Base-by-base conservation (phyloP, 2,113 vertebrate species). In the Callionymus lyra region DNA sequence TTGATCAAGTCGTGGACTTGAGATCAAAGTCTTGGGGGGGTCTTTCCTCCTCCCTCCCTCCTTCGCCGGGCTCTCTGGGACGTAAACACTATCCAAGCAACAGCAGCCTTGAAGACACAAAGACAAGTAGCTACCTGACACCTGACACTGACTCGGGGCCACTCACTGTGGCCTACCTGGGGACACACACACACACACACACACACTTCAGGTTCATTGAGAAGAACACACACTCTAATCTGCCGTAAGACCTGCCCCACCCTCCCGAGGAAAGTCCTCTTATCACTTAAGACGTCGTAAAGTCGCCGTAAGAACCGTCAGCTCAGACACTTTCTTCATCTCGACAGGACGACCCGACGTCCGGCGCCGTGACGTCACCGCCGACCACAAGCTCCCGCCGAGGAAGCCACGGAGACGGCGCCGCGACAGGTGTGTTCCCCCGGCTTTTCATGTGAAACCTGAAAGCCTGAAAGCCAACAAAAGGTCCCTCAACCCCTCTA, bases 51-150 rank as follows among this genome's bases (percentile, higher is more conserved):
- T 13, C 27, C 15, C 38, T 31, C 50, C 42, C 53, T 47, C 50
- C 16, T 31, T 56, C 37, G 38, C 34, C 10, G 48, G 48, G 56
- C 60, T 73, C 56, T 55, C 42, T 71, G 56, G 56, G 66, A 64
- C 73, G 69, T 70, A 79, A 80, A 82, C 75, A 79, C 69, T 70
- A 79, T 72, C 75, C 73, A 77, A 80, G 71, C 67, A 67, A 75
- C 55, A 39, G 71, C 69, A 61, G 73, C 73, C 75, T 79, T 72
- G 69, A 80, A 79, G 80, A 79, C 67, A 75, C 58, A 70, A 73
- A 72, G 80, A 74, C 80, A 82, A 82, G 77, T 71, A 76, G 76
- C 74, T 76, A 66, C 77, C 80, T 70, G 80, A 82, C 75, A 82
- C 77, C 77, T 74, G 74, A 78, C 62, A 62, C 66, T 79, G 60